Base-by-base conservation (phyloP, 2,888 invertebrate genomes). In the Aromia moschata region DNA sequence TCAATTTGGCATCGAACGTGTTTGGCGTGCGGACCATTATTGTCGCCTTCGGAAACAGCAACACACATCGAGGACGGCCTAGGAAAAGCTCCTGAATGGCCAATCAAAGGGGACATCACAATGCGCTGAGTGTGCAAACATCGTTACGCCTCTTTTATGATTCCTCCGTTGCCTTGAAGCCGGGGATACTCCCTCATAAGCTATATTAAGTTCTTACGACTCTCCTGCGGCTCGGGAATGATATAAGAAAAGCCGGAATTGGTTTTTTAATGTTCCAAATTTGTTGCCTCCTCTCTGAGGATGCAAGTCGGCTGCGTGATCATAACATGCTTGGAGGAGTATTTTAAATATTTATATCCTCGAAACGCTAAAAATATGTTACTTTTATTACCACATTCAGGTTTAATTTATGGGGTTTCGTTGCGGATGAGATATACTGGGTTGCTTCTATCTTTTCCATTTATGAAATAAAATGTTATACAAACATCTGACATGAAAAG, bases 1-100 rank as follows among this genome's bases (percentile, higher is more conserved):
- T 55, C 55, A 55, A 55, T 55, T 55, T 45, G 55, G 30, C 45
- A 45, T 45, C 7, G 55, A 33, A 43, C 55, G 55, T 55, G 55
- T 55, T 45, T 20, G 55, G 45, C 44, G 37, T 55, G 45, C 20
- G 37, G 37, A 45, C 36, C 37, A 55, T 55, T 55, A 55, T 55
- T 55, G 55, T 55, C 55, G 45, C 55, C 55, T 18, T 20, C 33
- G 20, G 55, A 55, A 45, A 37, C 45, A 20, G 49, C 38, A 14
- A 14, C 49, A 49, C 47, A 47, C 49, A 49, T 49, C 49, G 25
- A 40, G 38, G 49, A 49, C 25, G 30, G 20, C 38, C 47, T 14
- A 16, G 17, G 36, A 36, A 25, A 20, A 18, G 49, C 36, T 49
- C 12, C 49, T 49, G 38, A 49, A 49, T 38, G 30, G 49, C 49